Evolutionary conservation across 2,113 vertebrate species (phyloP).

Genomic region (Picathartes gymnocephalus): DNA sequence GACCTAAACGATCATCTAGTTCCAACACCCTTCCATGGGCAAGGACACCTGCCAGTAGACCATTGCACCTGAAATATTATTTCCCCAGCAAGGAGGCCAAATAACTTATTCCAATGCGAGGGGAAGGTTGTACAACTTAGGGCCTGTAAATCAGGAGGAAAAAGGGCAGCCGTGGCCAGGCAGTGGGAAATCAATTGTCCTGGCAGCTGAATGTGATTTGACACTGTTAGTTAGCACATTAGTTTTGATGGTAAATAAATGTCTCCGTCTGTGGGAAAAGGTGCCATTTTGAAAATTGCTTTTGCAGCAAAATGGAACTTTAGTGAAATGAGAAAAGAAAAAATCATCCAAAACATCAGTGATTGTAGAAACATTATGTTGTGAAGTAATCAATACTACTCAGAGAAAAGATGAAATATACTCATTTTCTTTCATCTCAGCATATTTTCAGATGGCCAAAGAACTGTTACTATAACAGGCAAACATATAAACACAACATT

Average conservation of each 20-base stretch:
- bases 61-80: neutral
- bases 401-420: conserved; percentile 8
- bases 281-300: conserved; percentile 26
- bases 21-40: neutral
- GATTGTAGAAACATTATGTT: neutral
- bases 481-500: neutral
- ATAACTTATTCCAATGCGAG: neutral
- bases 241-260: neutral
- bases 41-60: neutral
- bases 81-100: neutral
- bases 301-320: neutral
- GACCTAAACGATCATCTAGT: too few relatives aligned
- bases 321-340: neutral
- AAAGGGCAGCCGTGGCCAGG: neutral
- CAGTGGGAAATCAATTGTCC: neutral
- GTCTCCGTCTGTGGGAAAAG: neutral
- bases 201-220: neutral
- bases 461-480: neutral
- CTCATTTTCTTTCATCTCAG: conserved; percentile 31
- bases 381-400: conserved; percentile 33
- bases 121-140: neutral
- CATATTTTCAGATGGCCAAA: neutral
- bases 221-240: neutral
- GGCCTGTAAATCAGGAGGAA: neutral
- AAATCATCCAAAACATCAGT: neutral